phyloP scores from a whole-genome alignment of 1,140 invertebrate genomes.

The Helicoverpa armigera region DNA sequence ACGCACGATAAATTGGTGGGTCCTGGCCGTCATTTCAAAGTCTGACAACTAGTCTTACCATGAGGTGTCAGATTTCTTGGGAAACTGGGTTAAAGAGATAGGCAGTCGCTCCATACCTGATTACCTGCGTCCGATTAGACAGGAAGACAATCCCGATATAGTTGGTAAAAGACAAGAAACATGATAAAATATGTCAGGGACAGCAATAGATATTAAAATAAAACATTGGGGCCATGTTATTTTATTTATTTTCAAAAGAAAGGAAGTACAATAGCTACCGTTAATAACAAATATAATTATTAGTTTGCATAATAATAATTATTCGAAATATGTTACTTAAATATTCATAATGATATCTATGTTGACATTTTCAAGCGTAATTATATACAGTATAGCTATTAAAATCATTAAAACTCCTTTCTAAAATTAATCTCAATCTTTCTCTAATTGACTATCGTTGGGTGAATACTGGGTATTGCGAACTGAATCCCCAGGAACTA shows the following conservation, averaged over 20 bases:
- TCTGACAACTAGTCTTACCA: too few species aligned
- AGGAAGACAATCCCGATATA: too few species aligned
- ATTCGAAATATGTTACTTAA: conserved; percentile 64
- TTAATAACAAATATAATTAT: conserved; percentile 72
- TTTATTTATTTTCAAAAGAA: conserved; percentile 64
- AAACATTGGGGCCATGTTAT: conserved; percentile 61
- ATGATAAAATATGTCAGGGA: not conserved
- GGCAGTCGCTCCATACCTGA: too few species aligned
- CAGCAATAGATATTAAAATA: conserved; percentile 3
- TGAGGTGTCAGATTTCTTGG: too few species aligned
- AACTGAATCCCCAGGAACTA: conserved; percentile 72
- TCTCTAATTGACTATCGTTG: conserved; percentile 86
- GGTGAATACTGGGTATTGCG: conserved; percentile 78
- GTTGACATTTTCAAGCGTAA: conserved; percentile 63
- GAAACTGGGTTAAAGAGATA: too few species aligned
- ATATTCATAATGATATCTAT: conserved; percentile 57
- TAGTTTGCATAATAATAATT: conserved; percentile 73
- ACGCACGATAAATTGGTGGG: too few species aligned
- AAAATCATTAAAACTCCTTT: conserved; percentile 68
- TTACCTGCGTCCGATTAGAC: not conserved
- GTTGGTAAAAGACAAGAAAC: not conserved
- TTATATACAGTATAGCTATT: conserved; percentile 75
- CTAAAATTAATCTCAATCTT: conserved; percentile 77
- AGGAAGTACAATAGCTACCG: conserved; percentile 72
- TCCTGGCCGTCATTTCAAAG: too few species aligned